Evolutionary conservation across 2,797 vertebrate species (phyloP).

Genomic region (Acipenser ruthenus): DNA sequence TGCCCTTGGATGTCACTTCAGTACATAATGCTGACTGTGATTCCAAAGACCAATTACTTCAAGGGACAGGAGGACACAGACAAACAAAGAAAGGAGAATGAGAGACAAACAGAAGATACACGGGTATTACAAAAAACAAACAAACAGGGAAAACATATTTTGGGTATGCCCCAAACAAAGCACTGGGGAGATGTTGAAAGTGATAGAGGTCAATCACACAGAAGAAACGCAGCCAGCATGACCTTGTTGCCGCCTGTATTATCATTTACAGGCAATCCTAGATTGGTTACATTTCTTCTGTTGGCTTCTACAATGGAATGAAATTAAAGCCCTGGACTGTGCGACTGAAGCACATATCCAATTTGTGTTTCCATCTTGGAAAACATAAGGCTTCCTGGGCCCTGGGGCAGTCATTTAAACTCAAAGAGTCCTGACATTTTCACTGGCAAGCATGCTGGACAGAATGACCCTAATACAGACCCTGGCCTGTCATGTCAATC

Average conservation of each 20-base stretch:
- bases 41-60: not conserved
- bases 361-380: slow-evolving; percentile 93
- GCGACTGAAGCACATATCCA: slow-evolving; percentile 83
- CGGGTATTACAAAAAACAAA: too few species aligned
- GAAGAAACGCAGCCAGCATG: slow-evolving; percentile 72
- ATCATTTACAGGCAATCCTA: slow-evolving; percentile 97
- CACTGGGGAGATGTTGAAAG: slow-evolving; percentile 82
- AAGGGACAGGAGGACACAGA: not conserved
- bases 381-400: slow-evolving; percentile 87
- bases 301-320: slow-evolving; percentile 82
- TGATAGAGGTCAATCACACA: slow-evolving; percentile 93
- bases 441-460: slow-evolving; percentile 92
- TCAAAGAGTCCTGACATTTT: slow-evolving; percentile 95
- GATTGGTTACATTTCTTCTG: slow-evolving; percentile 68
- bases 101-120: not conserved
- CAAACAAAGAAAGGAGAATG: not conserved
- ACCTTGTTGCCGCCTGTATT: slow-evolving; percentile 76
- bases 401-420: slow-evolving; percentile 92
- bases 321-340: slow-evolving; percentile 77
- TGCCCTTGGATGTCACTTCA: not conserved
- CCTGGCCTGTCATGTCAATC: slow-evolving; percentile 74
- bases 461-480: slow-evolving; percentile 84
- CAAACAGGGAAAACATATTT: not conserved
- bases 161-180: not conserved
- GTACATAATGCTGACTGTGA: slow-evolving; percentile 2